A percentile compares a stretch with the other conserved stretches of the same genome.
Evolutionary conservation across 2,113 vertebrate genomes (phyloP).

Genomic region (Zootoca vivipara): DNA sequence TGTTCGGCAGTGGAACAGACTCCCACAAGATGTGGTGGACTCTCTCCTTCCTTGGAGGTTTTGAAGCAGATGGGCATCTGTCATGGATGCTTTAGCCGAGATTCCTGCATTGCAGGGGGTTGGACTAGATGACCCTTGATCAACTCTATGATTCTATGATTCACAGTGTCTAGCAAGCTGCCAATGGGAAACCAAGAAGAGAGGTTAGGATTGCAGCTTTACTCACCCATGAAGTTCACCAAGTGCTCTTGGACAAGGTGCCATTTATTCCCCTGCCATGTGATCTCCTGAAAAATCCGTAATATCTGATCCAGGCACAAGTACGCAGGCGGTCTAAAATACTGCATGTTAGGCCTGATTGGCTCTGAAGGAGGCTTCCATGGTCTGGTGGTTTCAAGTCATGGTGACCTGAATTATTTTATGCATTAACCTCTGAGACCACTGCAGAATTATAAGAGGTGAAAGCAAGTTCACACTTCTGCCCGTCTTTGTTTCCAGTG

Average conservation of each 20-base stretch:
- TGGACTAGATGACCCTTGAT: too few relatives aligned
- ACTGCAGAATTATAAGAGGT: constrained; percentile 49
- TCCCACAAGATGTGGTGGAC: too few relatives aligned
- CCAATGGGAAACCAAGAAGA: too few relatives aligned
- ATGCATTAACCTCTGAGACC: constrained; percentile 53
- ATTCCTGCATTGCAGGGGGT: too few relatives aligned
- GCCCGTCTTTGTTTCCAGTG: constrained; percentile 47
- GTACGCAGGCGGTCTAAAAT: constrained; percentile 34
- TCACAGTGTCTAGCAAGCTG: too few relatives aligned
- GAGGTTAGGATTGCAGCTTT: background rate
- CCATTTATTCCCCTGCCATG: background rate
- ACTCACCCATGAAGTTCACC: too few relatives aligned
- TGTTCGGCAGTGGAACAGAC: too few relatives aligned
- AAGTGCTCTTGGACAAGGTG: background rate
- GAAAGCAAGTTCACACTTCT: constrained; percentile 48
- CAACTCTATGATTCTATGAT: too few relatives aligned
- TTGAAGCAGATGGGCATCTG: too few relatives aligned
- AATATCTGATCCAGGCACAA: constrained; percentile 24
- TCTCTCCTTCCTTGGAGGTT: too few relatives aligned
- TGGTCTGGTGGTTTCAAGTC: constrained; percentile 39
- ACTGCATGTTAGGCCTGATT: constrained; percentile 31
- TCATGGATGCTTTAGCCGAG: too few relatives aligned
- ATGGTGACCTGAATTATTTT: constrained; percentile 57
- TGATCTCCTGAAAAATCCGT: background rate
- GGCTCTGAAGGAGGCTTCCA: constrained; percentile 6